Base-by-base conservation (phyloP, 2,797 vertebrate species). In the Myotis pilosus region DNA sequence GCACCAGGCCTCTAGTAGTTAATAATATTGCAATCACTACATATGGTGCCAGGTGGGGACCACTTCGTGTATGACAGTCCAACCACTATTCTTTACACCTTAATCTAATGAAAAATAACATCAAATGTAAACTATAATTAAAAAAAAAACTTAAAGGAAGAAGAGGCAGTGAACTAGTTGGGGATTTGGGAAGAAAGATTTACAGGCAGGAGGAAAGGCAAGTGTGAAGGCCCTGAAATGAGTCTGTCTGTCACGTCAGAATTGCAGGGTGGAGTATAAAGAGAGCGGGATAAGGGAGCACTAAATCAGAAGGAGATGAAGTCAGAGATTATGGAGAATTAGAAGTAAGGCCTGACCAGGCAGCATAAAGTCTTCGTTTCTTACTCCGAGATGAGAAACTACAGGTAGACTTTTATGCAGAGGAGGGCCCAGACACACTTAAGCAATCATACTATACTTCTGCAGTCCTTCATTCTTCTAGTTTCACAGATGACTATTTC, bases 101-200 rank as follows among this genome's bases (percentile, higher is more conserved):
- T 28, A 62, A 15, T 30, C 10, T 62, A 62, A 30, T 62, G 6
- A 28, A 62, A 62, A 28, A 15, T 62, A 62, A 62, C 15, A 33
- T 33, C n/a, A n/a, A 66, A 66, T 66, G 64, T 66, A 66, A 66
- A 33, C 30, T 33, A 33, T 33, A 33, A 17, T 33, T 19, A 33
- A 33, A 33, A 66, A 33, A 33, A 20, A 17, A 66, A 8, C 62
- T 33, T 66, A 33, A 66, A 66, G 60, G 64, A 66, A 66, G 9
- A 11, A 64, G 49, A 68, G 6, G 2, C 2, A 1, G 7, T 25
- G 23, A 49, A 5, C 2, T 51, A 20, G 36, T 15, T 25, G 1
- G 11, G 16, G 9, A 64, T 19, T 22, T 16, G 23, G 7, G n/a
- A 75, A 80, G 44, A 62, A 47, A 69, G 4, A 16, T 2, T 25